Evolutionary conservation across 2,888 invertebrate species (phyloP).

Genomic region (Cheilosia soror): DNA sequence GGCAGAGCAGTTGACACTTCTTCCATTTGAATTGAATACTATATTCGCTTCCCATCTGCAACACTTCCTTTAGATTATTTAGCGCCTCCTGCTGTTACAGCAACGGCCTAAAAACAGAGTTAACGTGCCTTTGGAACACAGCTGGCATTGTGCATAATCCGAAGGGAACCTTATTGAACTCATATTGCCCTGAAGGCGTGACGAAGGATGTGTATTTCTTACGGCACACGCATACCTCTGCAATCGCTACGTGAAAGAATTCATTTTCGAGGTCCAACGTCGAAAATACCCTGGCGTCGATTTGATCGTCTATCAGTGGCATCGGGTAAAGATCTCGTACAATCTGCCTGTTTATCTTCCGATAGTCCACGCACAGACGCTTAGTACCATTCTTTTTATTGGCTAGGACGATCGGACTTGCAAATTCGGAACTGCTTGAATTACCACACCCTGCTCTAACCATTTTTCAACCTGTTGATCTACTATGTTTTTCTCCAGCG

Average conservation of each 20-base stretch:
- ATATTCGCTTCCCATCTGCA: not conserved
- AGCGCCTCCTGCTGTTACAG: slow-evolving; percentile 21
- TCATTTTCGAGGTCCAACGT: not conserved
- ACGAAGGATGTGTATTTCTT: slow-evolving; percentile 78
- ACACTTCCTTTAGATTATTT: slow-evolving; percentile 3
- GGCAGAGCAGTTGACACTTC: slow-evolving; percentile 28
- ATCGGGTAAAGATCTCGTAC: not conserved
- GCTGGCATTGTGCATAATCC: slow-evolving; percentile 78
- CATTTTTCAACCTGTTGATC: slow-evolving; percentile 11
- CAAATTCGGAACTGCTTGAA: slow-evolving; percentile 66
- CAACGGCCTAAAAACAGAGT: not conserved
- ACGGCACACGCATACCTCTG: no score
- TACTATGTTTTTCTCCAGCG: slow-evolving; percentile 17
- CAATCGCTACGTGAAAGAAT: no score
- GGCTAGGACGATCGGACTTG: no score
- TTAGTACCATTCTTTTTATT: no score
- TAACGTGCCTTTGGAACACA: slow-evolving; percentile 75
- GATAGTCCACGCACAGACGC: no score
- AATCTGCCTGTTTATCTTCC: no score
- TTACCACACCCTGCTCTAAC: slow-evolving; percentile 52
- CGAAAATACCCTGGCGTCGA: slow-evolving; percentile 75
- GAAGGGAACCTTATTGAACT: slow-evolving; percentile 79
- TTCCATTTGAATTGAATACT: slow-evolving; percentile 39
- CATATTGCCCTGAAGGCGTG: slow-evolving; percentile 77
- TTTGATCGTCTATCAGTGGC: slow-evolving; percentile 40